Conservation (phyloP, 2,797 vertebrate genomes). For the Enteromius treurensis region DNA sequence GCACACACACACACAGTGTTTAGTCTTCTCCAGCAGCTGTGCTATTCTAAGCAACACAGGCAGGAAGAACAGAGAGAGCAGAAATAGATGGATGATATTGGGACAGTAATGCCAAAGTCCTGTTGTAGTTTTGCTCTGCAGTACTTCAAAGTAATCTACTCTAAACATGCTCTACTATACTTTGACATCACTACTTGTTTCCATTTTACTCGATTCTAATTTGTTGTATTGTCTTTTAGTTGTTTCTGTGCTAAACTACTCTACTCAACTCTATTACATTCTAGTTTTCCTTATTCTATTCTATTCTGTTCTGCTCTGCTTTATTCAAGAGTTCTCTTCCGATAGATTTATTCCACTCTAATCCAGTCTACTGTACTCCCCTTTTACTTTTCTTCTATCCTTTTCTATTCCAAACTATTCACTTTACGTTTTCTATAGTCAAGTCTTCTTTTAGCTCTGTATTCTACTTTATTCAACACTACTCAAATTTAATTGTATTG, state of each 20-base stretch:
- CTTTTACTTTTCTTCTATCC: not conserved
- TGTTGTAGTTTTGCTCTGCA: conserved; percentile 8
- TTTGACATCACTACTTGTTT: not conserved
- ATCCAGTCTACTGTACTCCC: not conserved
- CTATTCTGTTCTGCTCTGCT: not conserved
- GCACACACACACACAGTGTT: conserved; percentile 43
- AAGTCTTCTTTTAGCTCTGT: not conserved
- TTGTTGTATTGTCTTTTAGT: not conserved
- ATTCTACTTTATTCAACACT: not conserved
- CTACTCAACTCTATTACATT: not conserved
- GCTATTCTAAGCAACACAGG: conserved; percentile 53
- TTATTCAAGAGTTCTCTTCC: not conserved
- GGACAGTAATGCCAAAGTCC: conserved; percentile 11
- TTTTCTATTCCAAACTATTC: not conserved
- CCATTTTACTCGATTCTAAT: not conserved
- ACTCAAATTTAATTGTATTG: not conserved
- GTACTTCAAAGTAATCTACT: not conserved
- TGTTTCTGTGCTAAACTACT: not conserved
- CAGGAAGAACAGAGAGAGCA: conserved; percentile 45
- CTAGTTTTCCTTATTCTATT: not conserved
- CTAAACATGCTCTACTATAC: not conserved
- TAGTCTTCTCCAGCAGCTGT: conserved; percentile 57
- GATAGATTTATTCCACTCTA: not conserved
- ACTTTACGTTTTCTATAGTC: not conserved
- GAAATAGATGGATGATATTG: conserved; percentile 27